Percentiles rank a stretch among this genome's conserved stretches.
These are phyloP conservation scores for Macrotis lagotis DNA, from an alignment of 2,113 vertebrate genomes.

Conservation along the genomic window DNA sequence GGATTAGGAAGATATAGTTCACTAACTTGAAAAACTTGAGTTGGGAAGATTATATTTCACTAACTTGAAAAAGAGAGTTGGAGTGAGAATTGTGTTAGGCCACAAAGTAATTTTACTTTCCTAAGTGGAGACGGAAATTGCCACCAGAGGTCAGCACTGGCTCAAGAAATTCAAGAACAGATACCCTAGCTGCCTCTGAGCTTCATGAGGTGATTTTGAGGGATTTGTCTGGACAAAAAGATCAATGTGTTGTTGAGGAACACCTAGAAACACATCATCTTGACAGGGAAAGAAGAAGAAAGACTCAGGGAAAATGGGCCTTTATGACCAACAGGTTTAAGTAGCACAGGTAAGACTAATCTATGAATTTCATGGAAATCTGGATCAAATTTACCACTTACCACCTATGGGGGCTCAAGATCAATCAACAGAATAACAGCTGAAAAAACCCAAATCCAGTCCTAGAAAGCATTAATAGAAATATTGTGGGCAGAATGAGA, in stretches of 20 bases:
- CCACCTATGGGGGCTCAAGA: not conserved
- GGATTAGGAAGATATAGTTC: not conserved
- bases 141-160: conserved; percentile 18
- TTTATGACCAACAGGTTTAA: not conserved
- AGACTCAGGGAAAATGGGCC: not conserved
- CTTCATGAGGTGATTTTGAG: not conserved
- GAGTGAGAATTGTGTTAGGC: not conserved
- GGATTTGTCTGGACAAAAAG: not conserved
- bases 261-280: not conserved
- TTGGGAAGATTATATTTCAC: not conserved
- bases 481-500: not conserved
- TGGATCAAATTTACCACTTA: not conserved
- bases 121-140: not conserved
- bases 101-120: not conserved
- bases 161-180: not conserved
- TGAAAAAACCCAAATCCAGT: not conserved
- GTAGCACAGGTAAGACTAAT: not conserved
- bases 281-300: not conserved
- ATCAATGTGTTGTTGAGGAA: not conserved
- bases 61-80: not conserved
- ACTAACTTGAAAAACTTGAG: not conserved
- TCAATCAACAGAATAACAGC: not conserved
- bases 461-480: not conserved
- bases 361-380: not conserved
- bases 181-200: not conserved